phyloP scores from a whole-genome alignment of 2,113 vertebrate species.

The Phrynocephalus versicolor region DNA sequence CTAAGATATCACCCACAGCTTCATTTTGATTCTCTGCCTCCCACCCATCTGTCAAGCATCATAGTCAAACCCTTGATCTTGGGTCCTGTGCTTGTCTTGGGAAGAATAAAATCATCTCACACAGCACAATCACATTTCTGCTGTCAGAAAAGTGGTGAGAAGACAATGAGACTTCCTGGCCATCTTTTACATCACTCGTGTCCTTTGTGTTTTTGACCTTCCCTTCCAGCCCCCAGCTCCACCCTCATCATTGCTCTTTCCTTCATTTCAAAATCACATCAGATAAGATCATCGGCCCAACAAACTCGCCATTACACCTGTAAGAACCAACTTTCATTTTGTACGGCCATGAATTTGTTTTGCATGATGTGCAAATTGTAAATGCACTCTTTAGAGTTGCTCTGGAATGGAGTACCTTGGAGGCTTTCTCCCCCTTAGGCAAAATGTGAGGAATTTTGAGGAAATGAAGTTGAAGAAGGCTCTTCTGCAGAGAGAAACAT shows the following conservation, averaged over 20 bases:
- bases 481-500: not conserved
- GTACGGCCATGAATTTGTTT: not conserved
- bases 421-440: not conserved
- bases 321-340: not conserved
- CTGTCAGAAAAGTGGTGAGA: not conserved
- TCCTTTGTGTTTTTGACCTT: not conserved
- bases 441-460: too few species aligned
- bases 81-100: constrained; percentile 30
- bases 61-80: constrained; percentile 35
- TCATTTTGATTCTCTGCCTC: constrained; percentile 12
- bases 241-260: not conserved
- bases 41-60: constrained; percentile 33
- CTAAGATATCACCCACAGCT: not conserved
- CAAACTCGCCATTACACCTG: not conserved
- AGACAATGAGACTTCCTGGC: too few species aligned
- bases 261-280: not conserved
- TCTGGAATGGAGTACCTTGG: not conserved
- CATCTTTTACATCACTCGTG: not conserved
- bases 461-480: not conserved
- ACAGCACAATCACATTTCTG: not conserved
- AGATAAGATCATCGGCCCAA: not conserved
- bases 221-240: not conserved
- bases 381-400: too few species aligned
- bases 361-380: not conserved
- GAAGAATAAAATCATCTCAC: not conserved